Percentiles rank a stretch among this genome's conserved stretches.
Conservation (phyloP, 2,888 invertebrate genomes). For the Ormyrus thymus region DNA sequence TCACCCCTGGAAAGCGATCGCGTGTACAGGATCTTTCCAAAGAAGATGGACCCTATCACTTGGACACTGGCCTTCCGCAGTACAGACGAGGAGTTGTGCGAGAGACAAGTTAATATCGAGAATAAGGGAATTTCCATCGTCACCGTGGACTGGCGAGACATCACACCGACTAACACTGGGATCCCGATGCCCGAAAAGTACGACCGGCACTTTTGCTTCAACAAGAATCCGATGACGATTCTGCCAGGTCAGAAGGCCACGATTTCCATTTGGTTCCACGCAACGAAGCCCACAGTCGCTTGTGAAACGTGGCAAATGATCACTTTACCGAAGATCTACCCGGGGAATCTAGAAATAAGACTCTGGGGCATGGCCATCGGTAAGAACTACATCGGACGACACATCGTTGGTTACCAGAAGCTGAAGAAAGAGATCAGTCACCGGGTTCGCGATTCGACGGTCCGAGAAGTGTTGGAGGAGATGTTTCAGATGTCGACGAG, state of each 20-base stretch:
- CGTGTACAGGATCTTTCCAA: constrained; percentile 31
- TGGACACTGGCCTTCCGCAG: constrained; percentile 61
- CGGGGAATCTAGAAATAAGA: constrained; percentile 5
- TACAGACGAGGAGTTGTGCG: constrained; percentile 1
- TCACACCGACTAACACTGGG: constrained; percentile 54
- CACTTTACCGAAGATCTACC: constrained; percentile 73
- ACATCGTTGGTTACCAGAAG: too few species aligned
- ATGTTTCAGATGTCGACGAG: constrained; percentile 51
- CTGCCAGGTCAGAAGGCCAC: constrained; percentile 76
- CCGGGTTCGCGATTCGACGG: constrained; percentile 54
- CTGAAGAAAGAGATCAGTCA: not conserved
- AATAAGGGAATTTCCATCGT: constrained; percentile 77
- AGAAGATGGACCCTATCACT: constrained; percentile 37
- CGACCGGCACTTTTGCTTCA: constrained; percentile 77
- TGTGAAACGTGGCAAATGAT: constrained; percentile 76
- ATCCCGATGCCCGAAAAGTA: not conserved
- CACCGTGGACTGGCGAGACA: constrained; percentile 76
- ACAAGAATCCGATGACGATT: constrained; percentile 77
- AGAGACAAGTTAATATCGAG: constrained; percentile 71
- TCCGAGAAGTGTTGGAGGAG: constrained; percentile 60
- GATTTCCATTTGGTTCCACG: constrained; percentile 76
- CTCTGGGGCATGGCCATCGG: constrained; percentile 27
- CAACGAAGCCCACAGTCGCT: constrained; percentile 72
- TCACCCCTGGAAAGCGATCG: constrained; percentile 10
- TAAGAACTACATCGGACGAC: too few species aligned